These are phyloP conservation scores for Eriocheir sinensis DNA, from an alignment of 1,140 invertebrate genomes.

Conservation along the genomic window DNA sequence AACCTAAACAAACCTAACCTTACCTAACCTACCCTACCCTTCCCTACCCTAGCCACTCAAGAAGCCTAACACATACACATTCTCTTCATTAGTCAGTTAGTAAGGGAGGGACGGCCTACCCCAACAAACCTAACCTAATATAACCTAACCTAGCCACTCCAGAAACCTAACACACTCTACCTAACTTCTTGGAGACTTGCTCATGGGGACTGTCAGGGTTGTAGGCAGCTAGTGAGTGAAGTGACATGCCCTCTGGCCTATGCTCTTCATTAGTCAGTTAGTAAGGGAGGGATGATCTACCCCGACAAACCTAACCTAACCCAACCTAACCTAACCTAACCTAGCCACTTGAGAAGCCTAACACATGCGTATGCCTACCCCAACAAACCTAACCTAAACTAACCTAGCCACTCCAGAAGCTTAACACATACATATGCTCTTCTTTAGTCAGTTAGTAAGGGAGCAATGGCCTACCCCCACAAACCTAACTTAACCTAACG, in stretches of 20 bases:
- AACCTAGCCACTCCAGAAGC: too few species aligned
- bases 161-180: not conserved
- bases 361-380: too few species aligned
- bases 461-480: too few species aligned
- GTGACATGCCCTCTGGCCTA: too few species aligned
- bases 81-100: not conserved
- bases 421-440: too few species aligned
- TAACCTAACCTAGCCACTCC: not conserved
- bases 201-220: too few species aligned
- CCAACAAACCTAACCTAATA: not conserved
- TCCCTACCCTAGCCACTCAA: not conserved
- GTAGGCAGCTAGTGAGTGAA: too few species aligned
- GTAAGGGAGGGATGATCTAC: not conserved
- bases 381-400: not conserved
- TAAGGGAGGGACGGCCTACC: not conserved
- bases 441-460: too few species aligned
- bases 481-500: not conserved
- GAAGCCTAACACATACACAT: not conserved
- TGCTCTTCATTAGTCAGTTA: too few species aligned
- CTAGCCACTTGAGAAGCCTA: too few species aligned
- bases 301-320: not conserved
- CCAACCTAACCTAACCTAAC: conserved; percentile 24
- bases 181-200: too few species aligned
- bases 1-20: not conserved
- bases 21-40: not conserved